phyloP scores from a whole-genome alignment of 2,888 invertebrate species.

The Epinotia nisella region DNA sequence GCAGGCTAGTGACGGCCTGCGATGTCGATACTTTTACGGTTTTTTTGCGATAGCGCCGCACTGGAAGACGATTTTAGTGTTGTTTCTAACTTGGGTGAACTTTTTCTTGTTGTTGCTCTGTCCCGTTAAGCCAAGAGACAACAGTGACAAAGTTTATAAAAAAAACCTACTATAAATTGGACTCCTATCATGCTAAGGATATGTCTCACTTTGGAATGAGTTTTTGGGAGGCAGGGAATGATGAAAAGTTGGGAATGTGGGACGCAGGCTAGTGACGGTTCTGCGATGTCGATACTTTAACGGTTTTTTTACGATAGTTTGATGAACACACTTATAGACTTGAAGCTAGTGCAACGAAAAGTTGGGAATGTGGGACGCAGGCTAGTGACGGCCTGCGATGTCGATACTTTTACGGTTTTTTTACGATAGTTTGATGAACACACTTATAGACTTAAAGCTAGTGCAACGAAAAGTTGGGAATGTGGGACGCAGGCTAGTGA shows the following conservation, averaged over 20 bases:
- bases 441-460: too few relatives aligned
- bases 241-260: constrained; percentile 84
- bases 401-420: constrained; percentile 33
- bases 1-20: constrained; percentile 68
- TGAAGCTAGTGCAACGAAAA: too few relatives aligned
- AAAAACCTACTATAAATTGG: too few relatives aligned
- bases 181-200: too few relatives aligned
- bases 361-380: constrained; percentile 82
- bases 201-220: too few relatives aligned
- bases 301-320: constrained; percentile 35
- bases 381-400: constrained; percentile 61
- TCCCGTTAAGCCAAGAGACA: too few relatives aligned
- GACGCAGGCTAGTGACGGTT: constrained; percentile 74
- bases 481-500: constrained; percentile 80
- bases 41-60: constrained; percentile 23
- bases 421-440: too few relatives aligned
- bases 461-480: constrained; percentile 83
- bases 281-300: constrained; percentile 22
- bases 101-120: too few relatives aligned
- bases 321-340: too few relatives aligned
- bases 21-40: constrained; percentile 27
- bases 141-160: too few relatives aligned
- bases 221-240: constrained; percentile 79
- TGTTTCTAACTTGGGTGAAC: background rate
- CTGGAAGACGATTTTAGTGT: background rate